Evolutionary conservation across 2,888 invertebrate species (phyloP).

Genomic region (Eupithecia exiguata): DNA sequence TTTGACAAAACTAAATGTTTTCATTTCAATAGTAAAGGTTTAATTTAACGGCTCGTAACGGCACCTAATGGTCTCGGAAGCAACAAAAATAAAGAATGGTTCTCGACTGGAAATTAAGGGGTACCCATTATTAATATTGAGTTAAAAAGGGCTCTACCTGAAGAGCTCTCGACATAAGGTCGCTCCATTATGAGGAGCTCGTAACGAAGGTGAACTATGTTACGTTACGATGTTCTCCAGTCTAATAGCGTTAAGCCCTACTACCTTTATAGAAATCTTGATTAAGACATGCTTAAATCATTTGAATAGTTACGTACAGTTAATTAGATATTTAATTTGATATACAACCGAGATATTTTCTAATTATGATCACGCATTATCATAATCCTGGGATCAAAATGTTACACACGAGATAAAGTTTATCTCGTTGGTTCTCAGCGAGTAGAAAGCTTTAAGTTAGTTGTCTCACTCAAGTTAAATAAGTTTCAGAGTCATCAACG

Average conservation of each 20-base stretch:
- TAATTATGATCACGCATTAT: constrained; percentile 36
- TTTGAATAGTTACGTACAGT: constrained; percentile 43
- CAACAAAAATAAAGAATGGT: constrained; percentile 44
- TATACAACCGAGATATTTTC: constrained; percentile 33
- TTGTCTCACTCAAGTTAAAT: constrained; percentile 27
- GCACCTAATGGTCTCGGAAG: constrained; percentile 28
- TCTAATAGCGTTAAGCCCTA: constrained; percentile 62
- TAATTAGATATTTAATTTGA: constrained; percentile 42
- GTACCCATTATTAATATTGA: constrained; percentile 66
- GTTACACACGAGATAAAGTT: constrained; percentile 28
- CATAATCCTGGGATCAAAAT: constrained; percentile 33
- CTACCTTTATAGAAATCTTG: constrained; percentile 60
- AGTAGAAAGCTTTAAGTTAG: constrained; percentile 29
- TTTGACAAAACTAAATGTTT: constrained; percentile 9
- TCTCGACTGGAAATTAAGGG: constrained; percentile 52
- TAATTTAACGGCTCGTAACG: constrained; percentile 25
- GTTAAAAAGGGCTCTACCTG: constrained; percentile 67
- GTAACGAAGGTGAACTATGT: constrained; percentile 69
- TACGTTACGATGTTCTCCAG: constrained; percentile 52
- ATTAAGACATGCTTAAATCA: constrained; percentile 59
- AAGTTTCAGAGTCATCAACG: constrained; percentile 36
- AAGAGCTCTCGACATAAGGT: constrained; percentile 66
- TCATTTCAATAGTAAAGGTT: constrained; percentile 11
- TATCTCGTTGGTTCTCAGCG: constrained; percentile 29
- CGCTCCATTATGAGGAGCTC: constrained; percentile 63